Conservation (phyloP, 2,113 vertebrate species). For the Isurus oxyrinchus region DNA sequence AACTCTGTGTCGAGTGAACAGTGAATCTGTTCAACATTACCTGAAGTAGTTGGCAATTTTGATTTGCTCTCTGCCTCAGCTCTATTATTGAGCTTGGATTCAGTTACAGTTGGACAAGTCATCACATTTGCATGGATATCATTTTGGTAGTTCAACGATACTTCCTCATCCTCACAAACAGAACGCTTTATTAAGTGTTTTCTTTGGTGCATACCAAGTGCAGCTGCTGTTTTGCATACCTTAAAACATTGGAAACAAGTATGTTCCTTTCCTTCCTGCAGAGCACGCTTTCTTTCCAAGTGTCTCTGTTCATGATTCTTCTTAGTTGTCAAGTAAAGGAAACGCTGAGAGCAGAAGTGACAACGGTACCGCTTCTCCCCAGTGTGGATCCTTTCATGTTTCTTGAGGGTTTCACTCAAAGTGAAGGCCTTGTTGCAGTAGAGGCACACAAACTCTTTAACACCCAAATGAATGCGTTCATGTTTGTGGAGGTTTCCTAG, state of each 20-base stretch:
- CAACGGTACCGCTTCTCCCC: slow-evolving; percentile 88
- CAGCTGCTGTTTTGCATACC: slow-evolving; percentile 74
- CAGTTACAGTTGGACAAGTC: background rate
- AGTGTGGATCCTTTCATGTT: slow-evolving; percentile 72
- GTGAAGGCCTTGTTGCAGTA: slow-evolving; percentile 82
- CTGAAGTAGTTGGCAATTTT: background rate
- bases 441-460: slow-evolving; percentile 81
- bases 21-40: background rate
- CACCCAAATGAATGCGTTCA: slow-evolving; percentile 58
- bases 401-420: slow-evolving; percentile 73
- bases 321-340: slow-evolving; percentile 91
- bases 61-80: background rate
- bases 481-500: slow-evolving; percentile 70
- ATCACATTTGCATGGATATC: background rate
- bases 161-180: too few relatives aligned
- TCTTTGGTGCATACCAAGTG: slow-evolving; percentile 72
- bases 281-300: slow-evolving; percentile 46
- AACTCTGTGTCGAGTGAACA: background rate
- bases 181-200: slow-evolving; percentile 65
- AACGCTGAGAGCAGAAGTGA: slow-evolving; percentile 89
- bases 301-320: slow-evolving; percentile 91
- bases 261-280: slow-evolving; percentile 64
- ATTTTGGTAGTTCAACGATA: background rate
- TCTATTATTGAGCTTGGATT: background rate
- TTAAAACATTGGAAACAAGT: slow-evolving; percentile 71